These are phyloP conservation scores for Hydrozoanthus gracilis DNA, from an alignment of 92 coral and sea anemone species.

Conservation along the genomic window DNA sequence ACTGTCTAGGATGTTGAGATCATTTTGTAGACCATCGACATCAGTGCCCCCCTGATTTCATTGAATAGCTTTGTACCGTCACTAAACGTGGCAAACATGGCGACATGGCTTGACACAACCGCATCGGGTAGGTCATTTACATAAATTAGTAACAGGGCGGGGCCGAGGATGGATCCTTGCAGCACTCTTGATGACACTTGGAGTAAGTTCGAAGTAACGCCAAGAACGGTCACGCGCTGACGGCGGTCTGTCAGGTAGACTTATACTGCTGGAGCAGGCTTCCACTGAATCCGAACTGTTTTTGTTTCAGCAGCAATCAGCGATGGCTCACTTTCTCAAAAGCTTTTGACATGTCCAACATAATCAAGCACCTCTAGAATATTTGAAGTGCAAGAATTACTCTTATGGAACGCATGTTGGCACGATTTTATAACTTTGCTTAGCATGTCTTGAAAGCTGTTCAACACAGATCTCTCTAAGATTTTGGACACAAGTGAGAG, in stretches of 20 bases:
- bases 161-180: slow-evolving; percentile 41
- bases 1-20: neutral
- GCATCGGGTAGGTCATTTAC: slow-evolving; percentile 34
- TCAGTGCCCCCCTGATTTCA: neutral
- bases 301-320: too few relatives aligned
- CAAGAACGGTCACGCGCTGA: slow-evolving; percentile 29
- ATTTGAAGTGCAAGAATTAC: too few relatives aligned
- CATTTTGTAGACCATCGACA: slow-evolving; percentile 4
- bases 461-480: too few relatives aligned
- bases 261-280: neutral
- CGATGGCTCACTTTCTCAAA: too few relatives aligned
- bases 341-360: too few relatives aligned
- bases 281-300: neutral
- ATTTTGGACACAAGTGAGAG: too few relatives aligned
- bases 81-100: neutral
- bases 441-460: too few relatives aligned
- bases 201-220: slow-evolving; percentile 28
- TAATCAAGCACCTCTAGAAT: too few relatives aligned
- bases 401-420: too few relatives aligned
- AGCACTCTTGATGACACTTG: slow-evolving; percentile 53
- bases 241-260: too few relatives aligned
- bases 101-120: slow-evolving; percentile 13
- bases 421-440: too few relatives aligned
- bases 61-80: neutral
- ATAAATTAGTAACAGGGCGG: slow-evolving; percentile 16